These are phyloP conservation scores for Zosterops borbonicus DNA, from an alignment of 2,113 vertebrate genomes.

Conservation along the genomic window DNA sequence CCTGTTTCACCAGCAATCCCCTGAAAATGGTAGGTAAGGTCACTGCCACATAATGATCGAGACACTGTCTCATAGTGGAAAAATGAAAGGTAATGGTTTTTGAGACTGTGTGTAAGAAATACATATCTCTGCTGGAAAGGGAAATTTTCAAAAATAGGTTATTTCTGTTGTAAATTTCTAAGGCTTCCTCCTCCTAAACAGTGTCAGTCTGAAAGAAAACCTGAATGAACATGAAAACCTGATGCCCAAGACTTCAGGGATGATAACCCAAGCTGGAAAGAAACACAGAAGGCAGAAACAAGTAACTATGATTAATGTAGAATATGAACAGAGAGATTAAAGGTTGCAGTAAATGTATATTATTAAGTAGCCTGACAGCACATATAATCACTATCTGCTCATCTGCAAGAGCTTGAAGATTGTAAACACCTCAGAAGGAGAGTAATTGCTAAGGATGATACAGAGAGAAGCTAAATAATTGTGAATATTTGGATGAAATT, in stretches of 20 bases:
- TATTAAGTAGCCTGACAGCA: background rate
- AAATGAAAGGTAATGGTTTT: background rate
- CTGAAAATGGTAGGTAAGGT: background rate
- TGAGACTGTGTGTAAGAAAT: background rate
- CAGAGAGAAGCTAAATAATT: background rate
- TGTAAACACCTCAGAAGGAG: constrained; percentile 36
- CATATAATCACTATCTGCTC: background rate
- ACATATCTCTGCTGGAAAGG: background rate
- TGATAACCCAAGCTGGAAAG: background rate
- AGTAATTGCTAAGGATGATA: constrained; percentile 32
- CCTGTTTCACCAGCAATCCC: background rate
- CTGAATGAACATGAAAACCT: background rate
- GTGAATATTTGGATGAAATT: background rate
- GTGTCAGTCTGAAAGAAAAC: background rate
- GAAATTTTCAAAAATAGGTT: background rate
- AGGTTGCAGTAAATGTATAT: background rate
- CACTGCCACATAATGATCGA: background rate
- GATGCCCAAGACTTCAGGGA: background rate
- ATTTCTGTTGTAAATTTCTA: background rate
- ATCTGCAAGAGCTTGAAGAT: background rate
- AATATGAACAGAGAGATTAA: background rate
- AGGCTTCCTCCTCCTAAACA: background rate
- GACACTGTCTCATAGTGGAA: background rate
- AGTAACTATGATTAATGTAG: background rate
- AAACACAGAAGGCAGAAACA: background rate